Conservation (phyloP, 2,113 vertebrate species). For the Dendropsophus ebraccatus region DNA sequence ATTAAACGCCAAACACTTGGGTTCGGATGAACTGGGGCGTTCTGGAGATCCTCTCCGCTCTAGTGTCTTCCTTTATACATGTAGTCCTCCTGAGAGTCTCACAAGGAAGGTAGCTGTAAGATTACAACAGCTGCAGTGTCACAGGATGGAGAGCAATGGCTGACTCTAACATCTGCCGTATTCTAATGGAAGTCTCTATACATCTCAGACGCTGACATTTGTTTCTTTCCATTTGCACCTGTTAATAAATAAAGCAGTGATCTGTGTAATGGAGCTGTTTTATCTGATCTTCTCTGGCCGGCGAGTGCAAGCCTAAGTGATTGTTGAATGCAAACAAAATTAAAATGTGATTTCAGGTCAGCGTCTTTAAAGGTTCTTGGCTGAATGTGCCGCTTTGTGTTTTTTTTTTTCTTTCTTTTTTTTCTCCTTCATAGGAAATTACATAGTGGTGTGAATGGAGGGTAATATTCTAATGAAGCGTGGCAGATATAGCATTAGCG, state of each 20-base stretch:
- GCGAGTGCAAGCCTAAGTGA: slow-evolving; percentile 25
- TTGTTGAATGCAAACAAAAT: slow-evolving; percentile 53
- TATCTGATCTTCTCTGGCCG: background rate
- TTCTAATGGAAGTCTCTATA: too few relatives aligned
- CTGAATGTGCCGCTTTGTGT: slow-evolving; percentile 13
- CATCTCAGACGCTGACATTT: background rate
- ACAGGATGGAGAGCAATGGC: background rate
- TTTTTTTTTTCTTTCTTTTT: too few relatives aligned
- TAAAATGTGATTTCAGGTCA: slow-evolving; percentile 46
- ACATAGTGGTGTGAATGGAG: background rate
- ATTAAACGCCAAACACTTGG: too few relatives aligned
- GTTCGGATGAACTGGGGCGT: too few relatives aligned
- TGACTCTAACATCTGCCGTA: background rate
- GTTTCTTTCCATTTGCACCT: background rate
- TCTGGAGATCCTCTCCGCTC: too few relatives aligned
- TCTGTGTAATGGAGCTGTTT: slow-evolving; percentile 27
- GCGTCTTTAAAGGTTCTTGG: background rate
- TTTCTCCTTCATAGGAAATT: slow-evolving; percentile 6
- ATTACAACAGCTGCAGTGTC: background rate
- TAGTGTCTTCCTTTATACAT: too few relatives aligned
- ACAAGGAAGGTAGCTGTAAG: background rate
- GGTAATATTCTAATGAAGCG: slow-evolving; percentile 27
- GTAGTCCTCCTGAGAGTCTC: background rate
- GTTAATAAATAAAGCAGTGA: background rate
- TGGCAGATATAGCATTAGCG: slow-evolving; percentile 9